These are phyloP conservation scores for Sphenopsis melanotis DNA, from an alignment of 2,797 vertebrate genomes.

Conservation along the genomic window DNA sequence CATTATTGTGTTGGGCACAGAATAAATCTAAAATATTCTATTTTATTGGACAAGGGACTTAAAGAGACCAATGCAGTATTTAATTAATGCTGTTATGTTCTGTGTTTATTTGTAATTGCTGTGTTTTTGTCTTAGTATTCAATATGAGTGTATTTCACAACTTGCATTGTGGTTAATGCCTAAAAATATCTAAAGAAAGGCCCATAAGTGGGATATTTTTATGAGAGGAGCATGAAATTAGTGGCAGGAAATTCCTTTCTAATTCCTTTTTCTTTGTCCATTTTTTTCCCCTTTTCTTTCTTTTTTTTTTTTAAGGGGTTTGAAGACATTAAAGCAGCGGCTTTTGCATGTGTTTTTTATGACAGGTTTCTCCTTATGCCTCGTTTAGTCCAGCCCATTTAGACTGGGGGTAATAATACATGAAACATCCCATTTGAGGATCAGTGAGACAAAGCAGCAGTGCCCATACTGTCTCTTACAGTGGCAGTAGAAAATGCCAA, in stretches of 20 bases:
- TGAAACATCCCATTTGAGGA: neutral
- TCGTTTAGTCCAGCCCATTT: neutral
- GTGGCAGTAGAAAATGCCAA: neutral
- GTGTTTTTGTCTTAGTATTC: neutral
- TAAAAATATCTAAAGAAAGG: neutral
- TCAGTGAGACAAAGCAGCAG: neutral
- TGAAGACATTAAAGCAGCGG: neutral
- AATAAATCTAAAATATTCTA: neutral
- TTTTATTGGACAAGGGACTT: neutral
- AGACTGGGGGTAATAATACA: neutral
- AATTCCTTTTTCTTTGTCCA: neutral
- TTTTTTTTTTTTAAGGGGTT: accelerated
- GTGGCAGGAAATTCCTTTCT: neutral
- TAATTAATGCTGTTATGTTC: neutral
- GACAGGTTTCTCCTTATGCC: neutral
- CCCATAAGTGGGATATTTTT: neutral
- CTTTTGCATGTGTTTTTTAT: neutral
- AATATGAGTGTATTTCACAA: neutral
- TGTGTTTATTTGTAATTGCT: neutral
- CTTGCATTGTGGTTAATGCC: neutral
- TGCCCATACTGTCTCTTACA: neutral
- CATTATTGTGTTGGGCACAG: neutral
- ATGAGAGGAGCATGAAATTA: neutral
- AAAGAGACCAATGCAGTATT: neutral
- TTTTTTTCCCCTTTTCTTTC: neutral